These are phyloP conservation scores for Acleris cristana DNA, from an alignment of 2,888 invertebrate genomes.

Conservation along the genomic window DNA sequence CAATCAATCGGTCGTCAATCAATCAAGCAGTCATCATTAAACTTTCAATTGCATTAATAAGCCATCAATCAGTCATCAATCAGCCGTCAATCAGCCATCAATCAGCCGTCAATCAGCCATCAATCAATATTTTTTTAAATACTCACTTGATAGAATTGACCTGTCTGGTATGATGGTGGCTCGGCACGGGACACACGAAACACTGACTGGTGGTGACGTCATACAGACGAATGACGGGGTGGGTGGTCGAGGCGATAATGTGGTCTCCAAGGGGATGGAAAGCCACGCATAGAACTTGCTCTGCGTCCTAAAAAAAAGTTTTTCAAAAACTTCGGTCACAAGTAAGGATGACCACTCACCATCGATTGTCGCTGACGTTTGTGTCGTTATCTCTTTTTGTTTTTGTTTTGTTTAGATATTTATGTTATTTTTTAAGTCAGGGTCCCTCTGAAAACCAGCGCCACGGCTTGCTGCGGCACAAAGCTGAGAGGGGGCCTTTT, in stretches of 20 bases:
- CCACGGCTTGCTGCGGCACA: too few species aligned
- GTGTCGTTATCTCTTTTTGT: too few species aligned
- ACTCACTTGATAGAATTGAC: constrained; percentile 90
- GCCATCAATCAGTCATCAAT: background rate
- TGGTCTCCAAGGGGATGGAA: constrained; percentile 98
- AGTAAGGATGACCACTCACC: too few species aligned
- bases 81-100: background rate
- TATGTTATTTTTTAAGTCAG: too few species aligned
- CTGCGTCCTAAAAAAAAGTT: constrained; percentile 88
- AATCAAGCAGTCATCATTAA: background rate
- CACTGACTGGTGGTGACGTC: constrained; percentile 98
- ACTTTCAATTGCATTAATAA: background rate
- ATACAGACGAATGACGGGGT: constrained; percentile 95
- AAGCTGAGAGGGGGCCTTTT: too few species aligned
- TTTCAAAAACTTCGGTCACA: too few species aligned
- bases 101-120: background rate
- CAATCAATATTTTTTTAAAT: background rate
- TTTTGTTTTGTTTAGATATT: too few species aligned
- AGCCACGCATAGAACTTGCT: constrained; percentile 94
- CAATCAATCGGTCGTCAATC: background rate
- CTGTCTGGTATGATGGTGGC: constrained; percentile 91
- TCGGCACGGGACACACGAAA: constrained; percentile 95
- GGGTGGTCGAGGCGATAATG: constrained; percentile 96
- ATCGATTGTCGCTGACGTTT: too few species aligned
- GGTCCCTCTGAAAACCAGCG: too few species aligned